phyloP scores from a whole-genome alignment of 1,140 invertebrate species.

The Meloidogyne floridensis region DNA sequence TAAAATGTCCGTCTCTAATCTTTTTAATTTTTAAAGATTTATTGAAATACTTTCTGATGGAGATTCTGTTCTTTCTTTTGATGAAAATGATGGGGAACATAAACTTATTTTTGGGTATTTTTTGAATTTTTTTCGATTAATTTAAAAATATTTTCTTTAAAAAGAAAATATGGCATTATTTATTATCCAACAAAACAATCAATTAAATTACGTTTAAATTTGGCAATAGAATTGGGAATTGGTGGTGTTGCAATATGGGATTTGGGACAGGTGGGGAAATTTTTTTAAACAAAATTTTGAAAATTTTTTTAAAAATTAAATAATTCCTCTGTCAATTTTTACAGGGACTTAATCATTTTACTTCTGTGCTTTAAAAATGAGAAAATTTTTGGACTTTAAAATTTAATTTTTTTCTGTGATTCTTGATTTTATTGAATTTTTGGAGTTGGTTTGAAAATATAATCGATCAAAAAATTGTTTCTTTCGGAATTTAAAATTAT shows the following conservation, averaged over 20 bases:
- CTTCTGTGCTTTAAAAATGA: constrained; percentile 78
- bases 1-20: too few species aligned
- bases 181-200: constrained; percentile 83
- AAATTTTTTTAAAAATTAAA: neutral
- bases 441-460: too few species aligned
- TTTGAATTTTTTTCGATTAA: neutral
- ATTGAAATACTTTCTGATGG: constrained; percentile 32
- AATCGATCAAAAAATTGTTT: too few species aligned
- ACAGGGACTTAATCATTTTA: constrained; percentile 84
- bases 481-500: too few species aligned
- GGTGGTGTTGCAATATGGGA: constrained; percentile 87
- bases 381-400: neutral
- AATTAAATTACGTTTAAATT: constrained; percentile 77
- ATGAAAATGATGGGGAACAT: constrained; percentile 28
- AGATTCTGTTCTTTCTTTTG: constrained; percentile 24
- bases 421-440: too few species aligned
- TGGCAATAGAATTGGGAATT: constrained; percentile 79
- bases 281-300: neutral
- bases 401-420: too few species aligned
- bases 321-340: neutral
- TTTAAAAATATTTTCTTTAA: constrained; percentile 4
- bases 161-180: constrained; percentile 26
- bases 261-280: constrained; percentile 74
- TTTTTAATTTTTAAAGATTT: constrained; percentile 25
- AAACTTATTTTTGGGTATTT: constrained; percentile 27